Evolutionary conservation across 35 echinoderm and acorn worm species (phyloP), one percentile per base, ranked within the genome.

Genomic region (Ptychodera flava): DNA sequence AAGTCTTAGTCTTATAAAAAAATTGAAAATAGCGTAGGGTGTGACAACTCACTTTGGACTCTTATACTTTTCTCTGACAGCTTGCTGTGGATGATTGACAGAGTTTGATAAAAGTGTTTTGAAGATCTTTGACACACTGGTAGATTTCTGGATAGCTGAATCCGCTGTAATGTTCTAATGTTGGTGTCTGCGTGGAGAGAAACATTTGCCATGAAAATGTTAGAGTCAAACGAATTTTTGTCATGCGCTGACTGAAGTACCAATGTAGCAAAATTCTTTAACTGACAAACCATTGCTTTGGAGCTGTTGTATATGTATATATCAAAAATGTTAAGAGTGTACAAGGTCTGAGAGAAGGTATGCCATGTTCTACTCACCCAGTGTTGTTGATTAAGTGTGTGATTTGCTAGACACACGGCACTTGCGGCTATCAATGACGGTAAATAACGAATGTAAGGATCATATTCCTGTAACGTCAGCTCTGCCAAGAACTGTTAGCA

Each of bases 51-150:
- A 99, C 96, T 94, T 99, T 76, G 82, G 84, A 16, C 92, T 87
- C 86, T 99, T 99, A 87, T 94, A 99, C 81, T 99, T 99, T 77
- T 99, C 96, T 80, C 92, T 35, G 36, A 94, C 96, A 27, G 96
- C 96, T 77, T 99, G 96, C 35, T 99, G 96, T 28, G 85, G 83
- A 36, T 85, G 34, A 34, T 30, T 92, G 1, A 92, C 81, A 77
- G 96, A 92, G 30, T 94, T n/a, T 83, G 45, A 86, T 88, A 38
- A 90, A 94, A 12, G 89, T 52, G 79, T 94, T 75, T 38, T 90
- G 84, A 35, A 99, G 81, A 76, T 94, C 90, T 36, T 75, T 80
- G 0, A 94, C 92, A 90, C 96, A 99, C 12, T 35, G 81, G 28
- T 37, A 30, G 33, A 99, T 88, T 35, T 99, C 96, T 87, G 79